Percentiles rank a stretch among this genome's conserved stretches.
Conservation (phyloP, 2,113 vertebrate species). For the Ploceus nigricollis region DNA sequence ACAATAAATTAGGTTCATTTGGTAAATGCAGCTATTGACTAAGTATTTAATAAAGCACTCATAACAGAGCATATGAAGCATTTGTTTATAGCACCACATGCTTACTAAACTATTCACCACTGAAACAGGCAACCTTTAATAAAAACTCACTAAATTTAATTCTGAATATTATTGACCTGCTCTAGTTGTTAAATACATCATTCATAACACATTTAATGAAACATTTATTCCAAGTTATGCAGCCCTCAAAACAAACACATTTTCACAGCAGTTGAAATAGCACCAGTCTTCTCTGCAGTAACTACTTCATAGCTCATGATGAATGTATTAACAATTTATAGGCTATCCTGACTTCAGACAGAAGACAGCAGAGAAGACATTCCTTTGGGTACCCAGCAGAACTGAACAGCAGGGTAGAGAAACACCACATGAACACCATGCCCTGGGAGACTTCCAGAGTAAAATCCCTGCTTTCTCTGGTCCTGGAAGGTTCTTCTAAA, state of each 20-base stretch:
- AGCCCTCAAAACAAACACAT: constrained; percentile 23
- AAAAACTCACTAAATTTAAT: neutral
- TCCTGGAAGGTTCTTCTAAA: neutral
- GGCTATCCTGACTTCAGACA: neutral
- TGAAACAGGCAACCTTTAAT: neutral
- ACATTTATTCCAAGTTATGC: constrained; percentile 7
- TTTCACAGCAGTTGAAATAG: neutral
- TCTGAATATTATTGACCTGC: constrained; percentile 29
- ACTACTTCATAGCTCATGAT: neutral
- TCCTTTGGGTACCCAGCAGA: neutral
- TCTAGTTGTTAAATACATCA: constrained; percentile 40
- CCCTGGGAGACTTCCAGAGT: neutral
- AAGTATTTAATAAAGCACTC: constrained; percentile 30
- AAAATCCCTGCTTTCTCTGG: neutral
- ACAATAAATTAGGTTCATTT: constrained; percentile 38
- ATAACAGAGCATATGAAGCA: neutral
- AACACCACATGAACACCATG: neutral
- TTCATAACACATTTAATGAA: constrained; percentile 52
- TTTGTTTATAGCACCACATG: neutral
- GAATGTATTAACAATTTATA: neutral
- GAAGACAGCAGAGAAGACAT: neutral
- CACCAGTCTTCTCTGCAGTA: neutral
- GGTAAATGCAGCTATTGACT: constrained; percentile 29
- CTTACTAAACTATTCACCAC: neutral
- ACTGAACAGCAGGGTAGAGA: neutral